Evolutionary conservation across 2,113 vertebrate species (phyloP).

Genomic region (Dasyprocta punctata): DNA sequence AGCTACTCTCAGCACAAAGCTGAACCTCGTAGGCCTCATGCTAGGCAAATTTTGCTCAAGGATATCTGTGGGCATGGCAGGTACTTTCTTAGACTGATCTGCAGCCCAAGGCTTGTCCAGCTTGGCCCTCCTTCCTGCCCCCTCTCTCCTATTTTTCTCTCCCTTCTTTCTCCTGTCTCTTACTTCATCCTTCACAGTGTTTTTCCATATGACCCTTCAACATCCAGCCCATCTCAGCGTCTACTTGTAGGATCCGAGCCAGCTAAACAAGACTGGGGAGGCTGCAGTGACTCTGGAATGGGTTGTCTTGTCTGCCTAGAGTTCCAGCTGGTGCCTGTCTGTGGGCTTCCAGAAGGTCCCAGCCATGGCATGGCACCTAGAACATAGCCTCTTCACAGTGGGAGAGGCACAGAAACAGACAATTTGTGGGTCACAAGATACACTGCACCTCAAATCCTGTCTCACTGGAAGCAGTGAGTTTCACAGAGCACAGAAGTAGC

Average conservation of each 20-base stretch:
- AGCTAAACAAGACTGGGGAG: neutral
- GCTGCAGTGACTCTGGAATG: neutral
- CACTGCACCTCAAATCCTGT: neutral
- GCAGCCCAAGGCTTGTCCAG: neutral
- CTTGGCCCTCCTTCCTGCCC: neutral
- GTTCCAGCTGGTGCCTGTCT: neutral
- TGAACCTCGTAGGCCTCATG: neutral
- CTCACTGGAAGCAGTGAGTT: neutral
- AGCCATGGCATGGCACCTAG: neutral
- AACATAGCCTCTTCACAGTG: neutral
- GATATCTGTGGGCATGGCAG: fast-evolving
- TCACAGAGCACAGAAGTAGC: neutral
- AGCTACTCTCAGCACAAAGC: neutral
- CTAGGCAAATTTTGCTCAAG: neutral
- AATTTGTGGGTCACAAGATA: neutral
- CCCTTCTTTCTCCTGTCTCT: too few species aligned
- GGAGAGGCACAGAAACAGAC: neutral
- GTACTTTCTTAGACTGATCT: neutral
- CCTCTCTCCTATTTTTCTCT: neutral
- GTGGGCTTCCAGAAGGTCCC: too few species aligned
- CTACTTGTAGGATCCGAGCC: neutral
- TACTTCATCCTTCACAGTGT: neutral
- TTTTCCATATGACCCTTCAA: fast-evolving
- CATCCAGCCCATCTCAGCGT: neutral
- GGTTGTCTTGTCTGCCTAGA: neutral